Evolutionary conservation across 1,140 invertebrate species (phyloP), one percentile per base, ranked within the genome.

Genomic region (Plutomurus gul): DNA sequence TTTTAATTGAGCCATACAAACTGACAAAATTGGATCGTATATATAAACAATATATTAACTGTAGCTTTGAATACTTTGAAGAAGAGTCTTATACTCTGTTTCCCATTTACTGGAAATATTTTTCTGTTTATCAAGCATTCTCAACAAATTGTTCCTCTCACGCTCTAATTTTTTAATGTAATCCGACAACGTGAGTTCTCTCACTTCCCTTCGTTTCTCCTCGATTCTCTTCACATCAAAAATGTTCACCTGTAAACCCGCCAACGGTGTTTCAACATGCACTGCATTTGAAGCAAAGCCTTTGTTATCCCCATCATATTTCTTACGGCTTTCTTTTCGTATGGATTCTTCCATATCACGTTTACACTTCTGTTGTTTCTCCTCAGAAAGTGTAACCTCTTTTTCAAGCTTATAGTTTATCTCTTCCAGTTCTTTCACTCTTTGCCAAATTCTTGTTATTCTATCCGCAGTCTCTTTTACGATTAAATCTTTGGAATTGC

Each of bases 51-150:
- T n/a, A n/a, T n/a, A n/a, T n/a, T n/a, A n/a, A n/a, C n/a, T n/a
- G n/a, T n/a, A n/a, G n/a, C n/a, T n/a, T n/a, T n/a, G n/a, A n/a
- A n/a, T n/a, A n/a, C 47, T 49, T 20, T 49, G 18, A 25, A 75
- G 22, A n/a, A 75, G 46, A 46, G 18, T 22, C 37, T 76, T 76
- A 16, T 76, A 76, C 25, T 76, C 74, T 37, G 3, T 25, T 56
- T 76, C 47, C 74, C 74, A 76, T 76, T 76, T 56, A 0, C 4
- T 33, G 37, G 47, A 7, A 36, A 76, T 10, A 0, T 16, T 25
- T 25, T 60, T 33, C 39, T 76, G 74, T 25, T 46, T 27, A 1
- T 76, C 47, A 0, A 76, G 27, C 46, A 76, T 36, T 3, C 1
- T 4, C 4, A 51, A 3, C 8, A 76, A 40, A 36, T 76, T 56